Conservation (phyloP, 2,888 invertebrate genomes). For the Polietes domitor region DNA sequence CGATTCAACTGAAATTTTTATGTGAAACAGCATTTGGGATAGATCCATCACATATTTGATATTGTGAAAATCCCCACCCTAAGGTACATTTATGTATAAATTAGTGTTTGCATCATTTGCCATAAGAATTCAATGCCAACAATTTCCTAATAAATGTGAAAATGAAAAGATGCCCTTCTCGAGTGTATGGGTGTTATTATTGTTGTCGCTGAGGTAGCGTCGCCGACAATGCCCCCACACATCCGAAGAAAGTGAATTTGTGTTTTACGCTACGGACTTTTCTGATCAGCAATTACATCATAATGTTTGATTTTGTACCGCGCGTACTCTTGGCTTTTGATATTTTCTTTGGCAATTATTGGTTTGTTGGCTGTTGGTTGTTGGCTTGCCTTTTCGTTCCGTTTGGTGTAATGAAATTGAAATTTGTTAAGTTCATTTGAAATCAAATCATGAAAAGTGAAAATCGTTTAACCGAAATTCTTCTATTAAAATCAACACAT, state of each 20-base stretch:
- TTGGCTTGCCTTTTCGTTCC: not conserved
- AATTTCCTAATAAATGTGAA: conserved; percentile 47
- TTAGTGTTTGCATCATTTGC: conserved; percentile 8
- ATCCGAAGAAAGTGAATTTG: conserved; percentile 55
- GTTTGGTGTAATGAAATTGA: conserved; percentile 57
- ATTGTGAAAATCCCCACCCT: too few species aligned
- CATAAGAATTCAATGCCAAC: conserved; percentile 58
- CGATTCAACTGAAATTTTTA: too few species aligned
- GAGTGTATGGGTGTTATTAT: conserved; percentile 22
- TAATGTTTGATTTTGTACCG: conserved; percentile 19
- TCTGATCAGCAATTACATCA: conserved; percentile 59
- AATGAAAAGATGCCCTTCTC: not conserved
- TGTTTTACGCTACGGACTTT: not conserved
- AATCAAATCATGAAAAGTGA: conserved; percentile 48
- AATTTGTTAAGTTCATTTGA: conserved; percentile 43
- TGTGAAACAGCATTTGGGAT: too few species aligned
- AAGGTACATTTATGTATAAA: too few species aligned
- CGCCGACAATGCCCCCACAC: conserved; percentile 42
- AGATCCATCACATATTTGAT: too few species aligned
- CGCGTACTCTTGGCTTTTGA: not conserved
- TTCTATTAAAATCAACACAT: not conserved
- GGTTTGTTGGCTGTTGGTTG: not conserved
- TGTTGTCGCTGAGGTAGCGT: not conserved
- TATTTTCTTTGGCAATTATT: not conserved
- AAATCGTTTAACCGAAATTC: conserved; percentile 20